phyloP scores from a whole-genome alignment of 1,140 invertebrate genomes.

The Archivesica marissinica region DNA sequence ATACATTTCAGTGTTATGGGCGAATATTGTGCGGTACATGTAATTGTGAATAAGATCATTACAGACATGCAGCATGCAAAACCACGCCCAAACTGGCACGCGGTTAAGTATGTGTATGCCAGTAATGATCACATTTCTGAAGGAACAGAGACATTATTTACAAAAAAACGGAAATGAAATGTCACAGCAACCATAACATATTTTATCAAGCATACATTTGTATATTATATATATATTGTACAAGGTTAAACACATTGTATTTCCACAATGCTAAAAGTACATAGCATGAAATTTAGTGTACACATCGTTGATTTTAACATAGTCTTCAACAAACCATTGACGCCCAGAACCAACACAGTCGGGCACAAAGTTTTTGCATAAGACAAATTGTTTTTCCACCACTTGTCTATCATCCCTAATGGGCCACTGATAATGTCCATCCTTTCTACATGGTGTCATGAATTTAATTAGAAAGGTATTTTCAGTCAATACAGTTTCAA shows the following conservation, averaged over 20 bases:
- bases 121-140: neutral
- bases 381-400: slow-evolving; percentile 7
- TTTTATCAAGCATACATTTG: neutral
- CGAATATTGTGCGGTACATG: too few species aligned
- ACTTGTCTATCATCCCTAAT: neutral
- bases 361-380: slow-evolving; percentile 11
- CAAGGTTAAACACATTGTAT: too few species aligned
- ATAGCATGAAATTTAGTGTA: neutral
- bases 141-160: too few species aligned
- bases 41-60: too few species aligned
- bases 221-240: neutral
- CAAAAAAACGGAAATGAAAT: too few species aligned
- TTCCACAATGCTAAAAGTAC: too few species aligned
- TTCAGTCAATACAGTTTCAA: neutral
- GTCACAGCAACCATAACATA: too few species aligned
- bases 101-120: too few species aligned
- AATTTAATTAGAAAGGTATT: neutral
- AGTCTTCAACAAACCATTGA: neutral
- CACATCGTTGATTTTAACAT: neutral
- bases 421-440: slow-evolving; percentile 17
- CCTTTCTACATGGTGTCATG: slow-evolving; percentile 14
- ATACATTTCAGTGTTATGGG: too few species aligned
- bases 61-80: too few species aligned
- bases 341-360: slow-evolving; percentile 18
- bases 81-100: too few species aligned